Percentiles rank a stretch among this genome's conserved stretches.
Conservation (phyloP, 2,113 vertebrate genomes). For the Actenoides lindsayi region DNA sequence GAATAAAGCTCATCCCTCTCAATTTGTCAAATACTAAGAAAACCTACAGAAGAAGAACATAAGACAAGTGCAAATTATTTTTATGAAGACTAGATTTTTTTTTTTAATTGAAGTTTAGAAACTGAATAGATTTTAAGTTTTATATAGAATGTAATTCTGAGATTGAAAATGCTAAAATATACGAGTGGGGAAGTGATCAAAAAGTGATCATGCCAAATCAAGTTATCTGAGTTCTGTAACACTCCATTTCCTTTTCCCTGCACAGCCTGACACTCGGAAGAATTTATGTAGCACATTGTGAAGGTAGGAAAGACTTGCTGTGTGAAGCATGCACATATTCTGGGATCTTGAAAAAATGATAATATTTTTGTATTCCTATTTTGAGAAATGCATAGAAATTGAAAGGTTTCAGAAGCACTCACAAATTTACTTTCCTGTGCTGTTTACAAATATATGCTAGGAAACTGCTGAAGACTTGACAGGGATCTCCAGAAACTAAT, state of each 20-base stretch:
- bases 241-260: neutral
- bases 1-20: neutral
- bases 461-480: neutral
- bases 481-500: neutral
- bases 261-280: neutral
- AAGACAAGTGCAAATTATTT: neutral
- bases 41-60: neutral
- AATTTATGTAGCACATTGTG: neutral
- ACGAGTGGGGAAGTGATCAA: neutral
- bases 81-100: neutral
- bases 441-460: neutral
- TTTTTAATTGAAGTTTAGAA: neutral
- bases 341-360: neutral
- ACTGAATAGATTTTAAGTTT: neutral
- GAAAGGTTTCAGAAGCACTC: neutral
- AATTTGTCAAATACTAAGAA: neutral
- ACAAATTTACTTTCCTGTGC: neutral
- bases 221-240: neutral
- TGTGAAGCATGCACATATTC: neutral
- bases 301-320: neutral
- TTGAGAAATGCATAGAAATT: neutral
- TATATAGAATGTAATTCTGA: neutral
- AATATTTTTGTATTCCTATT: neutral
- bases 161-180: neutral
- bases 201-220: neutral